These are phyloP conservation scores for Alectura lathami DNA, from an alignment of 2,113 vertebrate species.

Conservation along the genomic window DNA sequence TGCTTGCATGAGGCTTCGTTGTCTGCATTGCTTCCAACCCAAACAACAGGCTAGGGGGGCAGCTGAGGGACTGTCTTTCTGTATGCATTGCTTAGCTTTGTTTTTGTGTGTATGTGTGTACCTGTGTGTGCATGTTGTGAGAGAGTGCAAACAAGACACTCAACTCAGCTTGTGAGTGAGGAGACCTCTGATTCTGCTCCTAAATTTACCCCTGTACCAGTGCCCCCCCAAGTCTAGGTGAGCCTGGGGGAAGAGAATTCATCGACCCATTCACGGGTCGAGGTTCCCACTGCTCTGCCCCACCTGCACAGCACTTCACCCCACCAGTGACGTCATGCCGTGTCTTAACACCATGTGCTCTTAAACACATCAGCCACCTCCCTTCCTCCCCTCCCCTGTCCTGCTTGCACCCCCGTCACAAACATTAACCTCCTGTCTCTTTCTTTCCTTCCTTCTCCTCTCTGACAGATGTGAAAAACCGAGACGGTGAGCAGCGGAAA, in stretches of 20 bases:
- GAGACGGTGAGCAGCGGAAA: conserved; percentile 88
- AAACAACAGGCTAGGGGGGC: background rate
- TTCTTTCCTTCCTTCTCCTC: conserved; percentile 3
- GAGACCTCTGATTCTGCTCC: background rate
- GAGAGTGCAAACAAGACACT: background rate
- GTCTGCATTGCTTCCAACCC: conserved; percentile 29
- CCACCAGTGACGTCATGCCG: conserved; percentile 53
- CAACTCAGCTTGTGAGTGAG: background rate
- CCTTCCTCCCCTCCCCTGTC: conserved; percentile 13
- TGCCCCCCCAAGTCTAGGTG: background rate
- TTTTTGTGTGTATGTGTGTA: background rate
- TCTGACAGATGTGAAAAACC: conserved; percentile 94
- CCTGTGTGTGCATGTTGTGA: background rate
- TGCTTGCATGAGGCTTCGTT: conserved; percentile 31
- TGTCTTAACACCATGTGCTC: conserved; percentile 51
- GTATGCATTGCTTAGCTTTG: conserved; percentile 41
- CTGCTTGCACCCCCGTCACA: background rate
- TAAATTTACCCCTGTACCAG: background rate
- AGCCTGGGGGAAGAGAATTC: background rate
- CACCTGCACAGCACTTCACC: conserved; percentile 36
- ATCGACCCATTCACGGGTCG: fast-evolving
- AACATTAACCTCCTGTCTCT: conserved; percentile 35
- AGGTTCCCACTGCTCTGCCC: conserved; percentile 16
- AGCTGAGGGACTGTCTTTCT: background rate
- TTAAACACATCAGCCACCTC: conserved; percentile 36